Base-by-base conservation (phyloP, 2,797 vertebrate species). In the Macrochelys suwanniensis region DNA sequence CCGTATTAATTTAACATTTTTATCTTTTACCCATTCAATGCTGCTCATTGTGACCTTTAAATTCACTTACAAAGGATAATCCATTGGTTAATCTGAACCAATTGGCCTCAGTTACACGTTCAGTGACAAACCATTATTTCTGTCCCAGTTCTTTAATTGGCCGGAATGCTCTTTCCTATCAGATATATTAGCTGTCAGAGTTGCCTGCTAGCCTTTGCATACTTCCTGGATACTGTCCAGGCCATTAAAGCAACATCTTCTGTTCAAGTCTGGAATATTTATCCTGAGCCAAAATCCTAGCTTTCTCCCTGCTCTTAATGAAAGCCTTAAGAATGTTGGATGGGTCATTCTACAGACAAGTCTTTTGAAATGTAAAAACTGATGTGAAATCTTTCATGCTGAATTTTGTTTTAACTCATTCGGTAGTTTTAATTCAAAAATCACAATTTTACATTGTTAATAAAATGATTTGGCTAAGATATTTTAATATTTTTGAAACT, bases 51-150 rank as follows among this genome's bases (percentile, higher is more conserved):
- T 98, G 98, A 98, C 98, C 98, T 98, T 98, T 98, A 98, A 97
- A 98, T 98, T 98, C 97, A 96, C 96, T 98, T 98, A 96, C 97
- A 97, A 98, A 98, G 97, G 97, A 97, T 97, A 98, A 98, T 97
- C 97, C 97, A 97, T 97, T 98, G 98, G 98, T 98, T 98, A 98
- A 98, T 98, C 96, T 98, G 97, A 96, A 98, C 98, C 98, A 98
- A 98, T 98, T 98, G 98, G 98, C 97, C 98, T 98, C 97, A 96
- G 97, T 97, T 98, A 98, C 96, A 98, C 95, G 97, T 97, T 98
- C 95, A 95, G 96, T 98, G 97, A 98, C 98, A 98, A 98, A 98
- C 97, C 98, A 98, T 98, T 98, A 98, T 98, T 98, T 98, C 98
- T 97, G 96, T 90, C 87, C 98, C 96, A 84, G 93, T 95, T 98